Conservation (phyloP, 2,797 vertebrate species). For the Chromis chromis region DNA sequence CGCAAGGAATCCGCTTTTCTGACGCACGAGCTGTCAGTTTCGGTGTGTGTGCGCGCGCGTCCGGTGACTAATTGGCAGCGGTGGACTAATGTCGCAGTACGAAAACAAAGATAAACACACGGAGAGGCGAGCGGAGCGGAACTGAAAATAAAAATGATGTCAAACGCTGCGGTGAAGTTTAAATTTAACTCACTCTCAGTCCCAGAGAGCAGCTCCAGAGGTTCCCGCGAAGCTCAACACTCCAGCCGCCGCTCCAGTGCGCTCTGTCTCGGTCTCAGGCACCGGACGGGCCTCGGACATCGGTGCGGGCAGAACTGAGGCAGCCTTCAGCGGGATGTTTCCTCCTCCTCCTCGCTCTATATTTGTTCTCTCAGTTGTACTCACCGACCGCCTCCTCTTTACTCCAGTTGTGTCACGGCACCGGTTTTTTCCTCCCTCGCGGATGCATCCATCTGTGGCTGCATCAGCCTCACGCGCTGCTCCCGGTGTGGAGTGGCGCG, state of each 20-base stretch:
- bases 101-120: constrained; percentile 34
- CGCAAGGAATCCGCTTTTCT: constrained; percentile 63
- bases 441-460: constrained; percentile 61
- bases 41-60: constrained; percentile 17
- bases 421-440: constrained; percentile 51
- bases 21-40: constrained; percentile 62
- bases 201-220: constrained; percentile 48
- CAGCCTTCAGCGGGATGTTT: constrained; percentile 50
- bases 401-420: constrained; percentile 63
- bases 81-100: constrained; percentile 74
- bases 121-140: background rate
- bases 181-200: constrained; percentile 59
- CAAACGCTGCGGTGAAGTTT: constrained; percentile 29
- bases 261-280: constrained; percentile 52
- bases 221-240: constrained; percentile 16
- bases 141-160: too few species aligned
- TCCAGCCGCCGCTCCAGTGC: constrained; percentile 40
- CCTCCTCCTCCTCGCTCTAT: constrained; percentile 28
- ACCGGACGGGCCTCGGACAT: constrained; percentile 68
- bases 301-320: constrained; percentile 49
- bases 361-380: constrained; percentile 51
- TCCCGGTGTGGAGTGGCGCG: constrained; percentile 75
- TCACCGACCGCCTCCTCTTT: constrained; percentile 46
- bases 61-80: constrained; percentile 75
- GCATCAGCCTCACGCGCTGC: constrained; percentile 76